Conservation (phyloP, 2,797 vertebrate genomes). For the Amazonetta brasiliensis region DNA sequence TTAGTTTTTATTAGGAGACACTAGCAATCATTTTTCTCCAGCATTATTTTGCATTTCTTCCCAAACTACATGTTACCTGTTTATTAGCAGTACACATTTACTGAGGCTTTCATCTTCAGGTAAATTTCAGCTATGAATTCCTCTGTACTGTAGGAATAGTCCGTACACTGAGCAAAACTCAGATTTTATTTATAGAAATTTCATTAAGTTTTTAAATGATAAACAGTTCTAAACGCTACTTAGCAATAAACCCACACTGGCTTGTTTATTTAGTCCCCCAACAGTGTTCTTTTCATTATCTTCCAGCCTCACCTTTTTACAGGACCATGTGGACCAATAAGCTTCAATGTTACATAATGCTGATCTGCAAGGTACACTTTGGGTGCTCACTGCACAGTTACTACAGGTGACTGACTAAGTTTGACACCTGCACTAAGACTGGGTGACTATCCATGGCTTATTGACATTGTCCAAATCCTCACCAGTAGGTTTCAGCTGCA, state of each 20-base stretch:
- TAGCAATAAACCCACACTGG: neutral
- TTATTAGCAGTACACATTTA: neutral
- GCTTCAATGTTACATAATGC: fast-evolving
- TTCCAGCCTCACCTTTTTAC: neutral
- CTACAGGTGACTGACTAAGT: neutral
- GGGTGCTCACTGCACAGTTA: neutral
- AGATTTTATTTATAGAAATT: neutral
- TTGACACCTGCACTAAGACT: neutral
- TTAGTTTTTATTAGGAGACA: neutral
- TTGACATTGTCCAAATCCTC: neutral
- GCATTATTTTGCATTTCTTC: neutral
- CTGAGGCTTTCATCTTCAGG: neutral
- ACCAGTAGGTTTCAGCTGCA: neutral
- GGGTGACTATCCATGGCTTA: neutral
- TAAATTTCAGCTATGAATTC: neutral
- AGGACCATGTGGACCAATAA: neutral
- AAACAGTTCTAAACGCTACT: neutral
- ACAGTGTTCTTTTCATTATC: neutral
- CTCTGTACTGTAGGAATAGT: neutral
- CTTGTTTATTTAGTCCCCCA: neutral
- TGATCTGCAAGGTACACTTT: neutral
- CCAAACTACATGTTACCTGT: neutral
- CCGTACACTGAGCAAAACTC: neutral
- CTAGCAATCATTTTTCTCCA: neutral
- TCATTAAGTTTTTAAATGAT: neutral